Conservation (phyloP, 2,888 invertebrate genomes). For the Tetramorium bicarinatum region DNA sequence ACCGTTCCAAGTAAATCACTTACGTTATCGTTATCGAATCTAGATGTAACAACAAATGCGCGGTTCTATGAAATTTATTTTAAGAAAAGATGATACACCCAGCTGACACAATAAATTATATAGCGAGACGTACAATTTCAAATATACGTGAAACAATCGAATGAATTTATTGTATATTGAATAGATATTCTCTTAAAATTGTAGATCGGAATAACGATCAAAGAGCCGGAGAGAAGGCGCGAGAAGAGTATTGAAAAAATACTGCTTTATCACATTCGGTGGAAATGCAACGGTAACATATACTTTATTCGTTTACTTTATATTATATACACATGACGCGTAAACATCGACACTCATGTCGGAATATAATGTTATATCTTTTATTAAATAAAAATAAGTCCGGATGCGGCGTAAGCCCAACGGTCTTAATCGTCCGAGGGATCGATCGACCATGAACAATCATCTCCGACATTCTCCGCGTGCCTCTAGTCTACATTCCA, state of each 20-base stretch:
- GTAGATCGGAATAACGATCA: not conserved
- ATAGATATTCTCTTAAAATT: not conserved
- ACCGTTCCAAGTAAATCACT: slow-evolving; percentile 5
- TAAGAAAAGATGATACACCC: not conserved
- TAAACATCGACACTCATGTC: slow-evolving; percentile 26
- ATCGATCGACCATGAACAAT: slow-evolving; percentile 29
- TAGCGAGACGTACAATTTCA: slow-evolving; percentile 17
- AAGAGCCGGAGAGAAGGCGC: slow-evolving; percentile 6
- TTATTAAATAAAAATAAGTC: slow-evolving; percentile 41
- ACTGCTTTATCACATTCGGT: not conserved
- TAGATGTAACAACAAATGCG: not conserved
- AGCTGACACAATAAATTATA: not conserved
- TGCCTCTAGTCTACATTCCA: not conserved
- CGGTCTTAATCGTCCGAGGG: slow-evolving; percentile 27
- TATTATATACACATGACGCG: slow-evolving; percentile 44
- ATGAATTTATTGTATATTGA: not conserved
- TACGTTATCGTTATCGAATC: slow-evolving; percentile 32
- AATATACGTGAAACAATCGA: not conserved
- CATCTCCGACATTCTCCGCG: slow-evolving; percentile 34
- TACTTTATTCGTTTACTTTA: slow-evolving; percentile 38
- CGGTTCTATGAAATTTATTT: slow-evolving; percentile 14
- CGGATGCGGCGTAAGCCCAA: slow-evolving; percentile 7
- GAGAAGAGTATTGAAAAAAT: slow-evolving; percentile 16
- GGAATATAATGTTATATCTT: slow-evolving; percentile 16
- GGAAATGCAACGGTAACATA: slow-evolving; percentile 51